A percentile compares a stretch with the other conserved stretches of the same genome.
phyloP scores from a whole-genome alignment of 2,797 vertebrate genomes.

The Eulemur coronatus region DNA sequence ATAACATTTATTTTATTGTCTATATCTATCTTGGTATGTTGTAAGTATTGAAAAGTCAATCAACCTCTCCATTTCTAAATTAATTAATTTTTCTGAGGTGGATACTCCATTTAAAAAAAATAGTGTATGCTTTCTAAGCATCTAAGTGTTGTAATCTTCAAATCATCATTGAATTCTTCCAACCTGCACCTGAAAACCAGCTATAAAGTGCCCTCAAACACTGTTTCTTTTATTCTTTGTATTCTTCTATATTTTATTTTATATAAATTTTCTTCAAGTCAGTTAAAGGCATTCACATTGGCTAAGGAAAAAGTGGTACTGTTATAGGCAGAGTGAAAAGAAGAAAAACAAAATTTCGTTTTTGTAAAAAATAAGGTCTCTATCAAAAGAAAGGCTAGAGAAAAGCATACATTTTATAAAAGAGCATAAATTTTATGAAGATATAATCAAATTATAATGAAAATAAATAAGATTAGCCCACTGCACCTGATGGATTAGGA shows the following conservation, averaged over 20 bases:
- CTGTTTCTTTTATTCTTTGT: not conserved
- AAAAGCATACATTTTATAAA: not conserved
- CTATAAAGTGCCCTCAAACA: not conserved
- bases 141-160: not conserved
- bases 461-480: not conserved
- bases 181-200: not conserved
- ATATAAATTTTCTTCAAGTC: not conserved
- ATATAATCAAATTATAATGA: not conserved
- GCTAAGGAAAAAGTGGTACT: not conserved
- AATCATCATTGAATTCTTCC: not conserved
- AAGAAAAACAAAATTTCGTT: not conserved
- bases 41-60: not conserved
- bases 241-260: not conserved
- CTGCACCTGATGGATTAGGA: not conserved
- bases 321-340: not conserved
- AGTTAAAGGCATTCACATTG: not conserved
- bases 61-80: not conserved
- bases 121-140: not conserved
- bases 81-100: not conserved
- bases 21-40: not conserved
- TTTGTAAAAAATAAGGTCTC: not conserved
- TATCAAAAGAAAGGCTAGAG: not conserved
- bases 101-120: not conserved
- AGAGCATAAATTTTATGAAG: not conserved
- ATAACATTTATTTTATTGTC: not conserved